Conservation (phyloP, 2,113 vertebrate species). For the Zosterops japonicus region DNA sequence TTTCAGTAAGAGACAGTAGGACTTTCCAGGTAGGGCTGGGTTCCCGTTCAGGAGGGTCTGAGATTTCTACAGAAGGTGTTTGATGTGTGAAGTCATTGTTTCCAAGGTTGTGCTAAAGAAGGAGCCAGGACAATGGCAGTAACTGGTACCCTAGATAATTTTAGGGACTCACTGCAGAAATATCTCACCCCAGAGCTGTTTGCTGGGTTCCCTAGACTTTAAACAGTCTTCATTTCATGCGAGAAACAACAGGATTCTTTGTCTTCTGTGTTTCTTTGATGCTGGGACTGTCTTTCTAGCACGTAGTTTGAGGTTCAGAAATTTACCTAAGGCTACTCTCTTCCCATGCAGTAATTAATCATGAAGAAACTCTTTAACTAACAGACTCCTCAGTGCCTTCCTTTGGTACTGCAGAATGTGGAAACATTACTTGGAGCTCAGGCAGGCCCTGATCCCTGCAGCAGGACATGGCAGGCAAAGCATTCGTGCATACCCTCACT, state of each 20-base stretch:
- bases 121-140: background rate
- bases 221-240: background rate
- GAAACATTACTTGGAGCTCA: background rate
- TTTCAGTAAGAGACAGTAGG: background rate
- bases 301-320: background rate
- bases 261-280: background rate
- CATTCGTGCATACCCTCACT: background rate
- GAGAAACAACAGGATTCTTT: background rate
- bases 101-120: background rate
- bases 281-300: background rate
- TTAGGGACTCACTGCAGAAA: rapidly evolving
- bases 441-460: background rate
- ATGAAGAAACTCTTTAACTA: background rate
- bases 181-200: background rate
- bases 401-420: background rate
- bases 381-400: background rate
- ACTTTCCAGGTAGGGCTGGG: background rate
- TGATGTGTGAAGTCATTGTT: background rate
- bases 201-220: background rate
- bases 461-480: background rate
- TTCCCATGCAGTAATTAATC: background rate
- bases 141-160: background rate
- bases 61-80: background rate
- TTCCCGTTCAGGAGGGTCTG: background rate
- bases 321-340: background rate